Base-by-base conservation (phyloP, 2,888 invertebrate species). In the Halocaridina rubra region DNA sequence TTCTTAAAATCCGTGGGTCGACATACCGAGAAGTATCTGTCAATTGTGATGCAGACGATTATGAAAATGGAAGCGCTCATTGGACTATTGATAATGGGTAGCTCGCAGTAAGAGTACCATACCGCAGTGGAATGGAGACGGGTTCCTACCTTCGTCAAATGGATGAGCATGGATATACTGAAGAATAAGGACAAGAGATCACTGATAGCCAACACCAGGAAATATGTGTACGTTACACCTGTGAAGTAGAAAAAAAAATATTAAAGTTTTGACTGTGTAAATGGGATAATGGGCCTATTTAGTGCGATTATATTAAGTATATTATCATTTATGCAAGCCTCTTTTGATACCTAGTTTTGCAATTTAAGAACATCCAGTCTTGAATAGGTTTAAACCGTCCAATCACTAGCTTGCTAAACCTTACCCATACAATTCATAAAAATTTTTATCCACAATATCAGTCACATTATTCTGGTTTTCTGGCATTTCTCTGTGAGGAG, bases 41-140 rank as follows among this genome's bases (percentile, higher is more conserved):
- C 91, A 7, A 92, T 90, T 1, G 92, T 92, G 10, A 92, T 90
- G 80, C 91, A 91, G 5, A 92, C 91, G 10, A 92, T 92, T 72
- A 92, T 90, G 90, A 92, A 91, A 13, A 92, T 92, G 59, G 91
- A 91, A n/a, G 91, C 90, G 4, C 91, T 92, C 92, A 92, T 92
- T 88, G 92, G 90, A 1, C 91, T 91, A 88, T 92, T 92, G 33
- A 91, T 91, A 84, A 92, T 88, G 2, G 91, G 91, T 80, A 91
- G 90, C 85, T 92, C 92, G 85, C 92, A 89, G 88, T 92, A 91
- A 4, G 92, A 91, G 89, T 91, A 92, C 88, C 91, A 91, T 64
- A 89, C 88, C 2, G 91, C 85, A 88, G 89, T 87, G 61, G 89
- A 82, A 89, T 90, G 89, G 67, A 4, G 46, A 10, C 29, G 53